Percentiles rank a stretch among this genome's conserved stretches.
Conservation (phyloP, 2,888 invertebrate genomes). For the Phalera bucephala region DNA sequence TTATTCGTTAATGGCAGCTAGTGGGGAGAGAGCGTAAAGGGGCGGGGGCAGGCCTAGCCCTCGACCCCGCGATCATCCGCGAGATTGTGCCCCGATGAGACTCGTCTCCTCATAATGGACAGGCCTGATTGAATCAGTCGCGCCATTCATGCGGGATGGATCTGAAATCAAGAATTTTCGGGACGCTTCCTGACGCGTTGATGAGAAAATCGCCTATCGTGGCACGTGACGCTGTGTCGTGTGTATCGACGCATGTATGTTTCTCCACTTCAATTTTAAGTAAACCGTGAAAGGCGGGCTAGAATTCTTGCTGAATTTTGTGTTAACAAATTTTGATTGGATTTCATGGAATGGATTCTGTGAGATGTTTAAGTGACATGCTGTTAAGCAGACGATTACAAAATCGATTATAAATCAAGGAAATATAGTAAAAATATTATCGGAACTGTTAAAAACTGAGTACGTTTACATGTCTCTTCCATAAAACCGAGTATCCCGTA, state of each 20-base stretch:
- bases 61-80: slow-evolving; percentile 45
- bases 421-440: too few species aligned
- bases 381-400: too few species aligned
- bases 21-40: slow-evolving; percentile 31
- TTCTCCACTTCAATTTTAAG: background rate
- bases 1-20: slow-evolving; percentile 62
- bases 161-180: slow-evolving; percentile 49
- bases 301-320: too few species aligned
- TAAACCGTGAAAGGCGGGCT: background rate
- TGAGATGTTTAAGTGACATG: too few species aligned
- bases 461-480: too few species aligned
- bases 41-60: slow-evolving; percentile 11
- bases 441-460: too few species aligned
- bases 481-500: too few species aligned
- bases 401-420: too few species aligned
- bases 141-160: slow-evolving; percentile 59
- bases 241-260: background rate
- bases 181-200: slow-evolving; percentile 33
- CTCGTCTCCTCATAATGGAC: slow-evolving; percentile 62
- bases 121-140: slow-evolving; percentile 63
- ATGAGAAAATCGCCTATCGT: slow-evolving; percentile 30
- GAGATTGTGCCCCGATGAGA: slow-evolving; percentile 55
- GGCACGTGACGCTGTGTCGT: background rate
- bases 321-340: too few species aligned
- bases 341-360: too few species aligned